phyloP scores from a whole-genome alignment of 2,113 vertebrate genomes.

The Hemiscyllium ocellatum region DNA sequence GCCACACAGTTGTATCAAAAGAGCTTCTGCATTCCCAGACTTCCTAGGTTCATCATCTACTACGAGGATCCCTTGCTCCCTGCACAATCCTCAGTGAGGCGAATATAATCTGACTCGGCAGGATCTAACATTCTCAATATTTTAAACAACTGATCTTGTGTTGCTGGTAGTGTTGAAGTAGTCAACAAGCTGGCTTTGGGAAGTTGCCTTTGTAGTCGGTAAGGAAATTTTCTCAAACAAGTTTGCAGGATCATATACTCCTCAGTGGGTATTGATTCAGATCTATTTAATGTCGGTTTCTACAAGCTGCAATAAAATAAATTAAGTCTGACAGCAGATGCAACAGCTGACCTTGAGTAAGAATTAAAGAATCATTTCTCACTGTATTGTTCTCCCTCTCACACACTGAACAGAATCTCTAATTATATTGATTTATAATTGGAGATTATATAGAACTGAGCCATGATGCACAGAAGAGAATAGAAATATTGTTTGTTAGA shows the following conservation, averaged over 20 bases:
- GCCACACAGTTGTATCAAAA: not conserved
- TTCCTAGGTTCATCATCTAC: not conserved
- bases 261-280: not conserved
- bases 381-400: not conserved
- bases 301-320: constrained; percentile 18
- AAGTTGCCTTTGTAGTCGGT: not conserved
- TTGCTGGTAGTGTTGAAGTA: not conserved
- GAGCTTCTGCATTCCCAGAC: not conserved
- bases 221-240: not conserved
- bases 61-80: not conserved
- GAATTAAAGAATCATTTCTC: not conserved
- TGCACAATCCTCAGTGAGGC: not conserved
- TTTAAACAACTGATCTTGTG: not conserved
- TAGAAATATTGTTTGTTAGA: not conserved
- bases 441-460: not conserved
- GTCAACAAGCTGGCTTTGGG: not conserved
- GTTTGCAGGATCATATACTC: not conserved
- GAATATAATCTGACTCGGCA: not conserved
- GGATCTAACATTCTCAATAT: not conserved
- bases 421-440: constrained; percentile 23
- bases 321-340: not conserved
- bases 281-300: not conserved
- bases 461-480: not conserved
- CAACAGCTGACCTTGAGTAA: not conserved
- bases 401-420: not conserved